These are phyloP conservation scores for Cheilosia variabilis DNA, from an alignment of 2,888 invertebrate species.

Conservation along the genomic window DNA sequence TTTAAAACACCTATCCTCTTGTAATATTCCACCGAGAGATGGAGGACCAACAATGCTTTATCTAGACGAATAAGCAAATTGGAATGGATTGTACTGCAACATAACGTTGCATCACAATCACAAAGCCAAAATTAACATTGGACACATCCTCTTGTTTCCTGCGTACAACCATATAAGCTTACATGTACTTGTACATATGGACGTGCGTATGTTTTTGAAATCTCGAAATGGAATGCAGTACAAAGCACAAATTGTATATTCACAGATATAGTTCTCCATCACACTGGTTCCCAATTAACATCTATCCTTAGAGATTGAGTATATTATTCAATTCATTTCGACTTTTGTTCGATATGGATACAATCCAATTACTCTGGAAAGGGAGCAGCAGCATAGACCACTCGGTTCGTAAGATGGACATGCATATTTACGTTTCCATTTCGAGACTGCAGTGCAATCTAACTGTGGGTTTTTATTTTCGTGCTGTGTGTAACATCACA, in stretches of 20 bases:
- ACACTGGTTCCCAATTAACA: constrained; percentile 62
- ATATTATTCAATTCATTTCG: constrained; percentile 71
- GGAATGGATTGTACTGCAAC: constrained; percentile 55
- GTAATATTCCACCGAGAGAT: constrained; percentile 25
- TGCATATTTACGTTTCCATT: constrained; percentile 60
- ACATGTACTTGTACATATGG: constrained; percentile 2
- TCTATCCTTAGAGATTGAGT: constrained; percentile 63
- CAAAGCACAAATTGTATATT: constrained; percentile 35
- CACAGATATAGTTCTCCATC: constrained; percentile 20
- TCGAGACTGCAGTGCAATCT: constrained; percentile 17
- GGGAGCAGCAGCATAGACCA: constrained; percentile 21
- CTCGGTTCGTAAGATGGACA: constrained; percentile 20
- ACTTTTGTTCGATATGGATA: constrained; percentile 65
- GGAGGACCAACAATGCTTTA: constrained; percentile 38
- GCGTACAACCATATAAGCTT: constrained; percentile 10
- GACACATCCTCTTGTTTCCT: constrained; percentile 46
- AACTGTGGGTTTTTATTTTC: not conserved
- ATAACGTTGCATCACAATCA: constrained; percentile 46
- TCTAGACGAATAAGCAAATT: constrained; percentile 59
- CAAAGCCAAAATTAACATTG: constrained; percentile 63
- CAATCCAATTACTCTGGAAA: constrained; percentile 61
- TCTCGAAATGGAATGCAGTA: constrained; percentile 42
- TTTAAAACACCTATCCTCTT: constrained; percentile 8
- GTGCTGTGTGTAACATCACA: not conserved
- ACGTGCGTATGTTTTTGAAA: constrained; percentile 42